phyloP scores from a whole-genome alignment of 1,140 invertebrate species.

The Thaumetopoea pityocampa region DNA sequence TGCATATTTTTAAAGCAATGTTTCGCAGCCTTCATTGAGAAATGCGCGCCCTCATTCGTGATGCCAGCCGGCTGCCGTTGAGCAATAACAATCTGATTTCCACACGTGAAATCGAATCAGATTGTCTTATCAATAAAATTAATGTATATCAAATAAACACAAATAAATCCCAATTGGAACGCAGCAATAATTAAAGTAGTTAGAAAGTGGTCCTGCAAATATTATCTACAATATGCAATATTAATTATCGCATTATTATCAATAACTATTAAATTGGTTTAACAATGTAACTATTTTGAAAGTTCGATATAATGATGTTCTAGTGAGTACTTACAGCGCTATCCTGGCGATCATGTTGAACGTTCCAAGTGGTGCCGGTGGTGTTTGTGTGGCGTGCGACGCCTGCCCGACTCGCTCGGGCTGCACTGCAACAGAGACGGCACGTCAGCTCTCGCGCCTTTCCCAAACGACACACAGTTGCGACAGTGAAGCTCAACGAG shows the following conservation, averaged over 20 bases:
- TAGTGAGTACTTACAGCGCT: conserved; percentile 60
- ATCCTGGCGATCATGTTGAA: conserved; percentile 50
- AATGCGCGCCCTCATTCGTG: conserved; percentile 69
- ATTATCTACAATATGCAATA: conserved; percentile 11
- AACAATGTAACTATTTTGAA: neutral
- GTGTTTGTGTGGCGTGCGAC: conserved; percentile 27
- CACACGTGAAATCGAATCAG: conserved; percentile 62
- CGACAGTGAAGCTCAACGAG: conserved; percentile 67
- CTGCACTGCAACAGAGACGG: conserved; percentile 66
- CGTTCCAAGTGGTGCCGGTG: conserved; percentile 20
- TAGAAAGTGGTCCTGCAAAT: conserved; percentile 49
- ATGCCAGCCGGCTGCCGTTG: conserved; percentile 57
- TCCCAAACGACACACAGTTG: conserved; percentile 66
- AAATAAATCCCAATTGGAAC: conserved; percentile 25
- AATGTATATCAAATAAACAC: conserved; percentile 47
- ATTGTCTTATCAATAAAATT: conserved; percentile 33
- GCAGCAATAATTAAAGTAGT: too few relatives aligned
- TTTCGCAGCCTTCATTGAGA: conserved; percentile 70
- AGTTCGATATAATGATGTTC: neutral
- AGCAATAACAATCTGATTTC: conserved; percentile 67
- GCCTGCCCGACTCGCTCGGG: conserved; percentile 42
- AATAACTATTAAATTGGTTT: neutral
- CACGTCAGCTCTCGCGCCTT: conserved; percentile 66
- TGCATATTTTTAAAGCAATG: conserved; percentile 67
- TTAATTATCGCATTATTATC: conserved; percentile 8